Evolutionary conservation across 2,797 vertebrate species (phyloP).

Genomic region (Sebastes aleutianus): DNA sequence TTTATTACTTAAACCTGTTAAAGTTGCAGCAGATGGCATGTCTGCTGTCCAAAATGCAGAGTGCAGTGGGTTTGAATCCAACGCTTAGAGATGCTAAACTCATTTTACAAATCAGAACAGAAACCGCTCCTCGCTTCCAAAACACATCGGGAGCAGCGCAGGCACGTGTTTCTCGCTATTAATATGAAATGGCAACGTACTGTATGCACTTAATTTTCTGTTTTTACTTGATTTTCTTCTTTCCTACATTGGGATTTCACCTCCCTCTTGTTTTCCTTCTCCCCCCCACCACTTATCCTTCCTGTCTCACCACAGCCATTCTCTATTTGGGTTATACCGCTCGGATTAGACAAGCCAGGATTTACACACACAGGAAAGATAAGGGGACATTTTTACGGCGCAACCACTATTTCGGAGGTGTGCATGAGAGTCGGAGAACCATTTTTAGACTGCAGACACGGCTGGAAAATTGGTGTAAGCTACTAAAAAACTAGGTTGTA

Average conservation of each 20-base stretch:
- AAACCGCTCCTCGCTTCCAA: background rate
- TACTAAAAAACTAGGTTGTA: conserved; percentile 64
- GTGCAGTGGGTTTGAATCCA: background rate
- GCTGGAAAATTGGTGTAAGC: conserved; percentile 77
- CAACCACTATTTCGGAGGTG: conserved; percentile 58
- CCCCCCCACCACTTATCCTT: conserved; percentile 37
- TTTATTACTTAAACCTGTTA: background rate
- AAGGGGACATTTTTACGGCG: conserved; percentile 77
- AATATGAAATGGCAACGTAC: conserved; percentile 26
- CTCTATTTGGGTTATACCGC: conserved; percentile 47
- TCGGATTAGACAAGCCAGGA: conserved; percentile 60
- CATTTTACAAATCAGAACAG: background rate
- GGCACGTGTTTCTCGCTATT: conserved; percentile 19
- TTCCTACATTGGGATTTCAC: conserved; percentile 34
- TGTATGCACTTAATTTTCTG: conserved; percentile 18
- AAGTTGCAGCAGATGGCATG: background rate
- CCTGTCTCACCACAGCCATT: conserved; percentile 57
- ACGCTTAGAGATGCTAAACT: background rate
- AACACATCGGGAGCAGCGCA: background rate
- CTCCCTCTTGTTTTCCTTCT: conserved; percentile 40
- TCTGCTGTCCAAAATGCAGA: background rate
- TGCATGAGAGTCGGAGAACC: conserved; percentile 32
- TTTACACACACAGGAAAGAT: conserved; percentile 78
- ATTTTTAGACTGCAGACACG: conserved; percentile 70
- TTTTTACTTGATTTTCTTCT: conserved; percentile 33